Base-by-base conservation (phyloP, 2,888 invertebrate species). In the Amiota communis region DNA sequence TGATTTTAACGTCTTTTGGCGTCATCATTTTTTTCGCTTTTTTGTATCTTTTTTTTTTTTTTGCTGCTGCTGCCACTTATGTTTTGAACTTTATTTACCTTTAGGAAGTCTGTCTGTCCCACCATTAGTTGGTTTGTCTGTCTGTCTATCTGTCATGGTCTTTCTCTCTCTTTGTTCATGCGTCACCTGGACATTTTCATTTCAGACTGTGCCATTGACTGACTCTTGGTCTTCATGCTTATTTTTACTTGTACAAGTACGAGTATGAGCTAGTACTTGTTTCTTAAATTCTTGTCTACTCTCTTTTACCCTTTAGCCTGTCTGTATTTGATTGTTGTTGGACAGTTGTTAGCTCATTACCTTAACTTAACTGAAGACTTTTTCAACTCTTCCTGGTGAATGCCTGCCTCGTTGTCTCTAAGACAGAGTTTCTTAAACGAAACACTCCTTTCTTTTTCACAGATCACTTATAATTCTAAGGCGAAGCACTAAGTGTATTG, bases 41-140 rank as follows among this genome's bases (percentile, higher is more conserved):
- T 63, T 63, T 61, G 10, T 61, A 13, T 63, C 8, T 63, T 46
- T 12, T 59, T 59, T 11, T 17, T 8, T 11, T 59, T 59, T 11
- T 17, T 15, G 2, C 2, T 13, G 63, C 63, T 63, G 63, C 2
- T 12, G 12, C 51, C 67, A 68, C 67, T 68, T 68, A 53, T 68
- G n/a, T 68, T 67, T 68, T 68, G 51, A 68, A 68, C 67, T 68
- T 68, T 68, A 68, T 68, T 68, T 68, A 68, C 67, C 67, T 68
- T 51, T 68, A 63, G 12, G 46, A 17, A n/a, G 63, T 63, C 63
- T 36, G 63, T 36, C 63, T 36, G 63, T 63, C 23, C 13, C n/a
- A 36, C 20, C 36, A 46, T 63, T 46, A 51, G 47, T 47, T 68
- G 9, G 13, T 63, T 2, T 23, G 23, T 51, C 15, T 12, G 63